A percentile compares a stretch with the other conserved stretches of the same genome.
Conservation (phyloP, 2,113 vertebrate genomes). For the Phocoena phocoena region DNA sequence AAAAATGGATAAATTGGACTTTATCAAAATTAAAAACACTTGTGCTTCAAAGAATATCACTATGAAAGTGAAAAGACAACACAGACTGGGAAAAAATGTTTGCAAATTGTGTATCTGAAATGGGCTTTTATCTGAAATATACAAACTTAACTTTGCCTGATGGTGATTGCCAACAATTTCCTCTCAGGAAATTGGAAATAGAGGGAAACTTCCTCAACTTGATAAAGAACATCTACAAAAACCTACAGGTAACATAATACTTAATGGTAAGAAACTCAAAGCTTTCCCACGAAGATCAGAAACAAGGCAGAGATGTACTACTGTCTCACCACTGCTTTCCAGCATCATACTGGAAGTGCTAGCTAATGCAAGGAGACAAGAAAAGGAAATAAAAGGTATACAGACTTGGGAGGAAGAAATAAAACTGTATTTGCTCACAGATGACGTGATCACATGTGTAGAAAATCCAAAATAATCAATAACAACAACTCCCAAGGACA, state of each 20-base stretch:
- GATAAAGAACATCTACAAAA: neutral
- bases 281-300: neutral
- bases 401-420: neutral
- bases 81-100: too few species aligned
- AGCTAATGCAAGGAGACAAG: accelerated
- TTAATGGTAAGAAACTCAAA: neutral
- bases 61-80: too few species aligned
- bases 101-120: neutral
- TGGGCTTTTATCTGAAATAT: neutral
- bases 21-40: neutral
- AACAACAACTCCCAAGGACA: neutral
- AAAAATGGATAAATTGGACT: neutral
- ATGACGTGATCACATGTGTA: too few species aligned
- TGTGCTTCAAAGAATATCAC: neutral
- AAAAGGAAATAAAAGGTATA: neutral
- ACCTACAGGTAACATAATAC: neutral
- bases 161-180: neutral
- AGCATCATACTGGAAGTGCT: neutral
- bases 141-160: too few species aligned
- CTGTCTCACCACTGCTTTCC: neutral
- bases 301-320: neutral
- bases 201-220: neutral
- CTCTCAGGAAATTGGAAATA: neutral
- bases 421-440: neutral
- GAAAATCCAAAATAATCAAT: neutral